Percentiles rank a stretch among this genome's conserved stretches.
Evolutionary conservation across 2,888 invertebrate genomes (phyloP).

Genomic region (Melanostoma mellinum): DNA sequence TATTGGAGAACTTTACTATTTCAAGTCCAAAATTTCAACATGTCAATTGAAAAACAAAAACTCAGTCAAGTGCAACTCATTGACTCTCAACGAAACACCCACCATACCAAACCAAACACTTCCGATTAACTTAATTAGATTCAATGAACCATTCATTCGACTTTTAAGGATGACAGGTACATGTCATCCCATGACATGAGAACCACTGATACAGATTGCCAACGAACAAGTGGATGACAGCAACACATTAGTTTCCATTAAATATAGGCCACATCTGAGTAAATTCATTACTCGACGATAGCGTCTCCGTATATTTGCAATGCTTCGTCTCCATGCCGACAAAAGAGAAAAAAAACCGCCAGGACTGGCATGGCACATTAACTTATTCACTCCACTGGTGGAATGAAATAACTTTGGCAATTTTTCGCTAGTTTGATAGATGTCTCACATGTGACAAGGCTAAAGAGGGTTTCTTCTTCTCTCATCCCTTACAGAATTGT

Average conservation of each 20-base stretch:
- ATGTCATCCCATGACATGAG: constrained; percentile 37
- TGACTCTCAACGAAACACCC: not conserved
- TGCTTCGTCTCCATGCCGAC: not conserved
- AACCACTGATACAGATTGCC: constrained; percentile 30
- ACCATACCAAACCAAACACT: constrained; percentile 34
- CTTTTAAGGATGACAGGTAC: constrained; percentile 69
- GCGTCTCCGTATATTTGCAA: constrained; percentile 30
- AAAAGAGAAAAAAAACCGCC: constrained; percentile 2
- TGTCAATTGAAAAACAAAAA: no score
- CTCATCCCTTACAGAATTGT: constrained; percentile 50
- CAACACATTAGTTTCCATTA: constrained; percentile 73
- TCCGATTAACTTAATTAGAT: constrained; percentile 72
- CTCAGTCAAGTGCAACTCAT: constrained; percentile 1
- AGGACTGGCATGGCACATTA: constrained; percentile 63
- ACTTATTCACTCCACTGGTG: constrained; percentile 69
- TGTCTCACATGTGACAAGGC: constrained; percentile 72
- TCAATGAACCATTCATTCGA: constrained; percentile 64
- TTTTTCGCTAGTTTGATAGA: constrained; percentile 73
- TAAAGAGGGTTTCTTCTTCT: constrained; percentile 56
- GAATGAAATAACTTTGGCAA: constrained; percentile 67
- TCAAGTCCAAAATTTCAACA: no score
- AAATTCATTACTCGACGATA: constrained; percentile 64
- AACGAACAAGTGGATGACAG: constrained; percentile 72
- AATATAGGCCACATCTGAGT: constrained; percentile 73
- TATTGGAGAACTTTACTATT: no score